These are phyloP conservation scores for Sicus ferrugineus DNA, from an alignment of 2,888 invertebrate genomes.

Conservation along the genomic window DNA sequence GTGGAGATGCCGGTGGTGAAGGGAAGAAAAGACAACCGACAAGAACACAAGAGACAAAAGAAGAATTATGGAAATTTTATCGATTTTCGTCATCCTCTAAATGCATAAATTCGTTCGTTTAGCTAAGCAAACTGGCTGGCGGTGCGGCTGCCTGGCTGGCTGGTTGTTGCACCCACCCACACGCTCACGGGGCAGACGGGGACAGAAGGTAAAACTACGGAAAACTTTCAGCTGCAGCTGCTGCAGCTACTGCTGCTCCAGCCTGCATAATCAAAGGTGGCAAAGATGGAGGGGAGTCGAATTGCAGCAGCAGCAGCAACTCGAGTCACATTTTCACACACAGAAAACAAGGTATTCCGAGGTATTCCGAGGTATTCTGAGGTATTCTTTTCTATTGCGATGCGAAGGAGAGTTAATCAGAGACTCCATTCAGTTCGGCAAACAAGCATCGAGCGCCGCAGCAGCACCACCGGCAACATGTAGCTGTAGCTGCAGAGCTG, in stretches of 20 bases:
- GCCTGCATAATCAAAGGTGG: not conserved
- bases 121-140: conserved; percentile 17
- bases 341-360: not conserved
- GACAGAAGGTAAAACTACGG: not conserved
- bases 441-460: not conserved
- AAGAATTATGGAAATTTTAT: conserved; percentile 33
- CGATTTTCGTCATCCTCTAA: conserved; percentile 31
- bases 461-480: not conserved
- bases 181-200: not conserved
- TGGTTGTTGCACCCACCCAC: conserved; percentile 31
- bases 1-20: not conserved
- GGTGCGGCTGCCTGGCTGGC: conserved; percentile 41
- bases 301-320: not conserved
- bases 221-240: conserved; percentile 10
- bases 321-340: conserved; percentile 25
- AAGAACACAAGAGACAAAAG: conserved; percentile 4
- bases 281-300: not conserved
- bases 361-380: too few species aligned
- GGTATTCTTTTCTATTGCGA: conserved; percentile 22
- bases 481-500: not conserved
- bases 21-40: not conserved
- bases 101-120: conserved; percentile 29
- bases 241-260: not conserved
- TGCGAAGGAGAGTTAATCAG: conserved; percentile 20
- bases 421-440: conserved; percentile 11